Evolutionary conservation across 2,888 invertebrate species (phyloP).

Genomic region (Plagiodera versicolora): DNA sequence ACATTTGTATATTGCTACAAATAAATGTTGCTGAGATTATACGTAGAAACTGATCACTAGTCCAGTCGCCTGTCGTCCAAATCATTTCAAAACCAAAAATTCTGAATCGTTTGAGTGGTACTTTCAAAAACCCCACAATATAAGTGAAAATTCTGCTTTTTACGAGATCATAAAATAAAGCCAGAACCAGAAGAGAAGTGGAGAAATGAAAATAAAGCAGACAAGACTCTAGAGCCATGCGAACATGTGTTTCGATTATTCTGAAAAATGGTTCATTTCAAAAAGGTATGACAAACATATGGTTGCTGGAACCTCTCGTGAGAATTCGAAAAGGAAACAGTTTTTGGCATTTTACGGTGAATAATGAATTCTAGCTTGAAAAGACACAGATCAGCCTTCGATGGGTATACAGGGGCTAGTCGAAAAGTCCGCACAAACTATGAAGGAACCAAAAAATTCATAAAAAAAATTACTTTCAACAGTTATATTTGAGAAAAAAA

Average conservation of each 20-base stretch:
- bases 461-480: no score
- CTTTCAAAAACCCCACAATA: neutral
- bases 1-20: no score
- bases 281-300: neutral
- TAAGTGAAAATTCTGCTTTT: neutral
- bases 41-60: no score
- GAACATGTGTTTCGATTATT: constrained; percentile 12
- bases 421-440: no score
- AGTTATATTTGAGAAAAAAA: no score
- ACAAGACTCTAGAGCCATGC: constrained; percentile 12
- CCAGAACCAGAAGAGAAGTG: constrained; percentile 12
- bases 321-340: neutral
- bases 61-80: no score
- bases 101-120: no score
- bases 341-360: neutral
- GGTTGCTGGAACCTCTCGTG: neutral
- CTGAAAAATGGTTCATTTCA: neutral
- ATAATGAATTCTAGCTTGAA: neutral
- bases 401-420: no score
- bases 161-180: neutral
- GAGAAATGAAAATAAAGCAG: constrained; percentile 21
- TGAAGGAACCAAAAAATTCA: no score
- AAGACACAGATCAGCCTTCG: no score
- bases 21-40: no score
- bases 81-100: no score